phyloP scores from a whole-genome alignment of 2,113 vertebrate species.

The Spermophilus dauricus region DNA sequence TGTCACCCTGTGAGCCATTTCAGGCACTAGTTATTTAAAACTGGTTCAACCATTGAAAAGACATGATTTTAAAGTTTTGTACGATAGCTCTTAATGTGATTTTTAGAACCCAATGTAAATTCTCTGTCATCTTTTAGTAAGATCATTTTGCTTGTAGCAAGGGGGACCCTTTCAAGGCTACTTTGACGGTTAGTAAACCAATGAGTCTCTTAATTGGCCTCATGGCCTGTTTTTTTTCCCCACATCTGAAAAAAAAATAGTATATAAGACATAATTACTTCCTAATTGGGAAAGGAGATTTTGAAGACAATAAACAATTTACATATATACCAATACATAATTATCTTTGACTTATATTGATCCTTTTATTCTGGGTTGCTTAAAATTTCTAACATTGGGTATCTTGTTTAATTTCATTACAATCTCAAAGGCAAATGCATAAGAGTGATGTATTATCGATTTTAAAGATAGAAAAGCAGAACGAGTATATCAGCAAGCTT shows the following conservation, averaged over 20 bases:
- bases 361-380: constrained; percentile 47
- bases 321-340: neutral
- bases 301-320: neutral
- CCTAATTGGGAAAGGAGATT: constrained; percentile 38
- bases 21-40: constrained; percentile 36
- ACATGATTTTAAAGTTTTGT: constrained; percentile 51
- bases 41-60: constrained; percentile 58
- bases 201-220: constrained; percentile 34
- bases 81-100: neutral
- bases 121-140: neutral
- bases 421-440: neutral
- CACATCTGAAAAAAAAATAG: constrained; percentile 41
- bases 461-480: constrained; percentile 43
- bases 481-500: neutral
- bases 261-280: constrained; percentile 58
- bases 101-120: constrained; percentile 57
- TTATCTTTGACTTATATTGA: neutral
- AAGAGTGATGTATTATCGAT: constrained; percentile 39
- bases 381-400: constrained; percentile 45
- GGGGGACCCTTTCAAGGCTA: neutral
- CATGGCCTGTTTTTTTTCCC: neutral
- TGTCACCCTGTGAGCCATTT: constrained; percentile 14
- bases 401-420: constrained; percentile 40
- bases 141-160: constrained; percentile 17
- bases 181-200: neutral